These are phyloP conservation scores for Leptura quadrifasciata DNA, from an alignment of 2,888 invertebrate genomes.

Conservation along the genomic window DNA sequence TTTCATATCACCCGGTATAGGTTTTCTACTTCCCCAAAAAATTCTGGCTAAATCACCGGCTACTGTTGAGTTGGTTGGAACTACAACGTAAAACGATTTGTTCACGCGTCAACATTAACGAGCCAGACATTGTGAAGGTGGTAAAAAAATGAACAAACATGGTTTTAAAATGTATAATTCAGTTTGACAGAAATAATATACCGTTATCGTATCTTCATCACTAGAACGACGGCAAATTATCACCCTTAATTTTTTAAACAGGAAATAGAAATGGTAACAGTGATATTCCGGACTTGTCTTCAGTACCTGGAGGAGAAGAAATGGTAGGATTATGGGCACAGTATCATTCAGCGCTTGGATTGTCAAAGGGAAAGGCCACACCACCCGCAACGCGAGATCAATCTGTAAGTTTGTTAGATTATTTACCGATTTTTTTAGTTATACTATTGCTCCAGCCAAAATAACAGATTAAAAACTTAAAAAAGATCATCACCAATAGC, in stretches of 20 bases:
- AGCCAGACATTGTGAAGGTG: no score
- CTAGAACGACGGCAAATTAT: background rate
- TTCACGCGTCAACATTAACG: no score
- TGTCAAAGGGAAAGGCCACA: slow-evolving; percentile 77
- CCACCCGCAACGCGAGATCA: slow-evolving; percentile 79
- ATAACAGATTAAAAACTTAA: no score
- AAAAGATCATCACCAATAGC: no score
- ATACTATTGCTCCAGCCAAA: no score
- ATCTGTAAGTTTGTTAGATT: slow-evolving; percentile 77
- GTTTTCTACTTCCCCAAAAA: no score
- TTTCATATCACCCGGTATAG: no score
- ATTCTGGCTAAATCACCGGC: no score
- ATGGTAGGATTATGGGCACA: slow-evolving; percentile 92
- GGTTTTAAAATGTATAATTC: background rate
- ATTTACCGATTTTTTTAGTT: no score
- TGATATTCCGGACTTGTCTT: slow-evolving; percentile 74
- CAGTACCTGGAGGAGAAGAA: slow-evolving; percentile 78
- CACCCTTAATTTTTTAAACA: slow-evolving; percentile 52
- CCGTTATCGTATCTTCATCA: background rate
- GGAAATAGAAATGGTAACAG: slow-evolving; percentile 71
- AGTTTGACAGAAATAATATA: slow-evolving; percentile 7
- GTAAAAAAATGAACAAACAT: no score
- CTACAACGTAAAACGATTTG: no score
- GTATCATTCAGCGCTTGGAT: slow-evolving; percentile 86
- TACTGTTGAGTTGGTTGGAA: no score